These are phyloP conservation scores for Agrilus planipennis DNA, from an alignment of 1,140 invertebrate genomes.

Conservation along the genomic window DNA sequence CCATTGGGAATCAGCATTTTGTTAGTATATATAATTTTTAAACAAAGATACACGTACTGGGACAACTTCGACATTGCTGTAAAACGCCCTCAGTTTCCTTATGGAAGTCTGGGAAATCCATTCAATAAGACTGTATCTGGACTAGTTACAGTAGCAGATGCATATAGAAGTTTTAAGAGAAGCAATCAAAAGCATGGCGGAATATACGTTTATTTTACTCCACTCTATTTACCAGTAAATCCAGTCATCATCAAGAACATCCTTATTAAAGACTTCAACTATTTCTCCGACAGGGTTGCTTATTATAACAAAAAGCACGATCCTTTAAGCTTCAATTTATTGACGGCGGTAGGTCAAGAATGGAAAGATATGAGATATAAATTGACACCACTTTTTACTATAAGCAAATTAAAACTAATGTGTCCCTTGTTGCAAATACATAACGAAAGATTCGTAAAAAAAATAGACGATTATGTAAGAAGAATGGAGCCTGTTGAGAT, in stretches of 20 bases:
- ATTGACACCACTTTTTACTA: slow-evolving; percentile 1
- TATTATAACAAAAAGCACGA: slow-evolving; percentile 34
- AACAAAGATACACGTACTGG: no score
- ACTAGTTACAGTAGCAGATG: no score
- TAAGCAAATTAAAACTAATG: slow-evolving; percentile 5
- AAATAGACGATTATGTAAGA: no score
- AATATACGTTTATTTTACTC: slow-evolving; percentile 11
- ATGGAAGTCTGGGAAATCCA: no score
- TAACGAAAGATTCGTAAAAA: no score
- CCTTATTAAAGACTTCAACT: slow-evolving; percentile 37
- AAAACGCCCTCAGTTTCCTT: no score
- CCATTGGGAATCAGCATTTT: no score
- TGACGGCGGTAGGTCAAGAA: slow-evolving; percentile 31
- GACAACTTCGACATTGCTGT: no score
- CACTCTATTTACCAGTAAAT: slow-evolving; percentile 29
- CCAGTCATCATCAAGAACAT: slow-evolving; percentile 37
- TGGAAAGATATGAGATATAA: slow-evolving; percentile 35
- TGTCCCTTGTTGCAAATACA: no score
- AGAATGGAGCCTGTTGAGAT: slow-evolving; percentile 33
- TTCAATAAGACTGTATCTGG: no score
- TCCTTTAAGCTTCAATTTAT: slow-evolving; percentile 36
- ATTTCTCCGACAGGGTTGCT: slow-evolving; percentile 36
- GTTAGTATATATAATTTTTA: no score
- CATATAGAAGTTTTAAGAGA: no score
- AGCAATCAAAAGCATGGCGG: slow-evolving; percentile 14